Evolutionary conservation across 2,888 invertebrate genomes (phyloP).

Genomic region (Argyresthia albistria): DNA sequence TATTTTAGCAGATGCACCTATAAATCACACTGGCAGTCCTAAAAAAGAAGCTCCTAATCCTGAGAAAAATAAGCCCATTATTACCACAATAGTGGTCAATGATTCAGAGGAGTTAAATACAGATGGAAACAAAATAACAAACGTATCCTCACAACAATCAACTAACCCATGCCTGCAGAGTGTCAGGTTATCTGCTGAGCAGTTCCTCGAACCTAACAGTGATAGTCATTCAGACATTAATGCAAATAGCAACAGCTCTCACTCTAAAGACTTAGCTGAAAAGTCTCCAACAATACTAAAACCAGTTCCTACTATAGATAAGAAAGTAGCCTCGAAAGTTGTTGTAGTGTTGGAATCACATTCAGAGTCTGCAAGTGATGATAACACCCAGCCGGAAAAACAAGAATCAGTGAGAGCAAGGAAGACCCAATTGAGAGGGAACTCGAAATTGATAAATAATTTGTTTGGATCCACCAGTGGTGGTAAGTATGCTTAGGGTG

Average conservation of each 20-base stretch:
- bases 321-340: constrained; percentile 14
- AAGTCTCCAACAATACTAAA: not conserved
- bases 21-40: no score
- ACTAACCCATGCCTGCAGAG: constrained; percentile 45
- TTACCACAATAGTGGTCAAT: no score
- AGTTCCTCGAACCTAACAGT: constrained; percentile 25
- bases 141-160: not conserved
- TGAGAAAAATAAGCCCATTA: no score
- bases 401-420: no score
- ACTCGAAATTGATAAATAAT: constrained; percentile 35
- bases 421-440: constrained; percentile 6
- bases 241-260: not conserved
- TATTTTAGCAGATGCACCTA: no score
- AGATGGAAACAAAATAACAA: no score
- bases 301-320: not conserved
- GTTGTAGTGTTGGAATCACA: constrained; percentile 29
- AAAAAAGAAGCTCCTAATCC: no score
- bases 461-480: constrained; percentile 51
- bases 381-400: not conserved
- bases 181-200: constrained; percentile 43
- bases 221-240: constrained; percentile 30
- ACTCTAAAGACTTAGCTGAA: not conserved
- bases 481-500: constrained; percentile 36
- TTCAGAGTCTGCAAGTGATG: constrained; percentile 28
- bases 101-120: no score